Percentiles rank a stretch among this genome's conserved stretches.
Conservation (phyloP, 1,140 invertebrate genomes). For the Ceratosolen fusciceps region DNA sequence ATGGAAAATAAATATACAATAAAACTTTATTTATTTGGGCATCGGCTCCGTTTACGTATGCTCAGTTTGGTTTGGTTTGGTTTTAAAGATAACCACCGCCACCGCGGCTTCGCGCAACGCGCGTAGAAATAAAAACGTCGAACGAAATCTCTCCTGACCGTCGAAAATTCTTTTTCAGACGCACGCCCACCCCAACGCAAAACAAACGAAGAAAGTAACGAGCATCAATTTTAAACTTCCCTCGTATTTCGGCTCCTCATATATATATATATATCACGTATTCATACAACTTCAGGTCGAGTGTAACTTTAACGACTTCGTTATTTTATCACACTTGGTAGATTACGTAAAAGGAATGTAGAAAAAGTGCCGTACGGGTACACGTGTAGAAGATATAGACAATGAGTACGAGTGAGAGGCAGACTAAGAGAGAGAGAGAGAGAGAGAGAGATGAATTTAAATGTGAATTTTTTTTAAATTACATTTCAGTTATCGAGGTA, state of each 20-base stretch:
- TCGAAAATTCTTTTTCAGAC: not conserved
- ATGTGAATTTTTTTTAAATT: no score
- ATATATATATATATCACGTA: conserved; percentile 5
- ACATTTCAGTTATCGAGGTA: no score
- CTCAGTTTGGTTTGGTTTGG: no score
- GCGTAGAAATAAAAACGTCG: conserved; percentile 21
- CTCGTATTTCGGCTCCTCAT: conserved; percentile 31
- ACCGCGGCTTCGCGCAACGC: not conserved
- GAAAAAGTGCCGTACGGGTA: not conserved
- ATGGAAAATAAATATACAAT: no score
- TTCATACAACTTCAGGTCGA: not conserved
- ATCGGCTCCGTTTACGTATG: not conserved
- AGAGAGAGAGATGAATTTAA: no score
- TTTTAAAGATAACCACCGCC: not conserved
- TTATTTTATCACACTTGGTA: conserved; percentile 34
- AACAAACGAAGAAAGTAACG: conserved; percentile 10
- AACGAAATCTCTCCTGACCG: not conserved
- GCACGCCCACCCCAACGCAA: no score
- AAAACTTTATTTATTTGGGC: not conserved
- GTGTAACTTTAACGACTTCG: conserved; percentile 25
- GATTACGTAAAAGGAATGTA: not conserved
- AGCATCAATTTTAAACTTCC: conserved; percentile 33
- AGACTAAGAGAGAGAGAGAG: not conserved
- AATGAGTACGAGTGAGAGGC: not conserved
- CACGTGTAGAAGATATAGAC: not conserved